Evolutionary conservation across 1,140 invertebrate genomes (phyloP).

Genomic region (Brachionus sp.): DNA sequence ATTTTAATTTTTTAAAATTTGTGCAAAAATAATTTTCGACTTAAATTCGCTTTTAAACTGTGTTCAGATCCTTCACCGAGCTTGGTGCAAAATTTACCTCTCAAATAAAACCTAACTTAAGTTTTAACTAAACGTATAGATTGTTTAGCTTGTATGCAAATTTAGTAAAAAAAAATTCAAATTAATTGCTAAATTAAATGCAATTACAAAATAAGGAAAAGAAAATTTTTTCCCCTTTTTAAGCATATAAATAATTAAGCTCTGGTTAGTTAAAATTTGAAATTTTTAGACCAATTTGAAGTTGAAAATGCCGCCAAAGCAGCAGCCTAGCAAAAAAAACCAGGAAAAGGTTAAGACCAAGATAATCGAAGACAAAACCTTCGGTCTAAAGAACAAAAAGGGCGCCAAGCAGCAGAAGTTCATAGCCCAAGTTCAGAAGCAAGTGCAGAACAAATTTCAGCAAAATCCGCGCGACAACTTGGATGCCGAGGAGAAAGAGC

Average conservation of each 20-base stretch:
- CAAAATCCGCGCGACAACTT: not conserved
- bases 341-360: constrained; percentile 45
- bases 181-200: not conserved
- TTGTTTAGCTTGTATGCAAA: not conserved
- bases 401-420: constrained; percentile 97
- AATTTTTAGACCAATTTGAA: not conserved
- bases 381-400: constrained; percentile 99
- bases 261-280: not conserved
- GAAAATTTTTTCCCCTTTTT: not conserved
- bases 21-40: too few relatives aligned
- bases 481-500: constrained; percentile 50
- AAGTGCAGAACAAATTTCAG: constrained; percentile 78
- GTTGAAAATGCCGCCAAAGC: constrained; percentile 42
- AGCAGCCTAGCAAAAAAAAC: constrained; percentile 22
- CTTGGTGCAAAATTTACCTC: not conserved
- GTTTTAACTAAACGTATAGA: not conserved
- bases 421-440: constrained; percentile 94
- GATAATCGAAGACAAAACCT: constrained; percentile 81
- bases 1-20: too few relatives aligned
- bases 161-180: not conserved
- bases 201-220: not conserved
- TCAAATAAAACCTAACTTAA: not conserved
- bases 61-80: not conserved
- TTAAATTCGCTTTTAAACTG: too few relatives aligned
- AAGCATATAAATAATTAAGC: not conserved